Base-by-base conservation (phyloP, 2,888 invertebrate species). In the Cactoblastis cactorum region DNA sequence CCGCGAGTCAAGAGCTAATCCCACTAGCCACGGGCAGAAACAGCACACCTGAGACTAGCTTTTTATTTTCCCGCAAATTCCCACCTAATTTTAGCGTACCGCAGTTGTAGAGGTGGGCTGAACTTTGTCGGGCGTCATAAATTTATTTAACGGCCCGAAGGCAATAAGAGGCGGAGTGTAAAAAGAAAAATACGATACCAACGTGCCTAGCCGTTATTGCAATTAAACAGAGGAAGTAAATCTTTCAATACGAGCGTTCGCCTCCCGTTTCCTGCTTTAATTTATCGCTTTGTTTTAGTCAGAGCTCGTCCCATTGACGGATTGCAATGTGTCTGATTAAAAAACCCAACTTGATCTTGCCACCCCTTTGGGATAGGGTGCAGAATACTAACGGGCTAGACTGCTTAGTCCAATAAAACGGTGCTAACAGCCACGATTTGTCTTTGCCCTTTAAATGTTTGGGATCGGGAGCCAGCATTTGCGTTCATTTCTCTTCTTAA, bases 221-320 rank as follows among this genome's bases (percentile, higher is more conserved):
- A 89, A 89, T 89, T 89, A 89, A 89, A 89, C 88, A 85, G 84
- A 84, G 88, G 88, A 88, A 89, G 88, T 89, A 89, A 88, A 89
- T 89, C 88, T 89, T 88, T 89, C 88, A 87, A 88, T 89, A 87
- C 87, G 84, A 84, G 83, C 84, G 77, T 82, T 86, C 79, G 83
- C 80, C 80, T 84, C 79, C 80, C 80, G 83, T 77, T 88, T 82
- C 76, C 83, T 75, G 80, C 79, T 75, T 84, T 85, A 83, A 89
- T 88, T 88, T 89, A 89, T 88, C 77, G 87, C 86, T 84, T 88
- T 88, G 88, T 88, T 88, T 86, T 86, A 87, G 84, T 83, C 83
- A 74, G 74, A 69, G 76, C 78, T 78, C 80, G 83, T 83, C 86
- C 80, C 79, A 86, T 86, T 88, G 88, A 88, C 83, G 83, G 80